Base-by-base conservation (phyloP, 1,140 invertebrate genomes). In the Drosophila arawakana region DNA sequence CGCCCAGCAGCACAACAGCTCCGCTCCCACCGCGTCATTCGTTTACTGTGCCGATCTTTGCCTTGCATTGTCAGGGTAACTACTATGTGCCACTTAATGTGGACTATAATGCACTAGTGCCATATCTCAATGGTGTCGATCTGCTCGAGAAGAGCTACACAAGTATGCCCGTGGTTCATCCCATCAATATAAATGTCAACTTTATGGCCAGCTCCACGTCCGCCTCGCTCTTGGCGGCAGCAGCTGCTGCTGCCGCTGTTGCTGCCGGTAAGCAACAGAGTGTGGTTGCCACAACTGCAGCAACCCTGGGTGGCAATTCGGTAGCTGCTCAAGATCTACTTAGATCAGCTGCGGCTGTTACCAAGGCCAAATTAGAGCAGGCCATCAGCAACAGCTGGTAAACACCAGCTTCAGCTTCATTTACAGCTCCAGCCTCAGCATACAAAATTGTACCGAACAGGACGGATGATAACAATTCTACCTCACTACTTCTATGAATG, bases 81-180 rank as follows among this genome's bases (percentile, higher is more conserved):
- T 98, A 96, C 90, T 99, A 98, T 92, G 94, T 98, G 55, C 98
- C 98, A 4, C 92, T 98, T 46, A 97, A 97, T n/a, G 94, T 98
- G 11, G 97, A 98, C 74, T 95, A 96, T 55, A 94, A 95, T 13
- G 93, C 96, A 11, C 91, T 98, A 13, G 92, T 95, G 70, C 95
- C 96, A 0, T 95, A 96, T 75, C 92, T 97, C 2, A 94, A 94
- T 7, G 94, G 93, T 3, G 93, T 93, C 73, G 94, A 95, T 91
- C 90, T 94, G 41, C 78, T 94, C 35, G 94, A 94, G 67, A 93
- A 93, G 35, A 92, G 93, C 58, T 90, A 93, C 49, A 80, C 91
- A 0, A 93, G 94, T 30, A 93, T 93, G 59, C 93, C 94, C 0
- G 93, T 95, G 2, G 94, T 98, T 13, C 97, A 98, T 93, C 97